Conservation (phyloP, 92 coral and sea anemone genomes). For the Isaurus tuberculatus region DNA sequence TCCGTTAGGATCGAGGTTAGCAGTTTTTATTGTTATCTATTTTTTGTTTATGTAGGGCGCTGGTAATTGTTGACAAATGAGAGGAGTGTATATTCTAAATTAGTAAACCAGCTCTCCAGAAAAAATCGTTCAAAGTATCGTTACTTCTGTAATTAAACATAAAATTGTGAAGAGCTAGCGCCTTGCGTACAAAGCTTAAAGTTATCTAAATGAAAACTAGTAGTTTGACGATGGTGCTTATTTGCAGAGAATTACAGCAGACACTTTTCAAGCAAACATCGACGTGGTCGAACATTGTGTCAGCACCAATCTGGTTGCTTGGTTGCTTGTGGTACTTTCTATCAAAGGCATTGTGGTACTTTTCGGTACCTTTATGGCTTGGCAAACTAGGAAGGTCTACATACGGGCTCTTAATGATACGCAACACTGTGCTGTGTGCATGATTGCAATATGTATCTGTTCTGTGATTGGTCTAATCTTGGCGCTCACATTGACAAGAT, state of each 20-base stretch:
- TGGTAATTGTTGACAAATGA: no score
- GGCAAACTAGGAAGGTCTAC: slow-evolving; percentile 91
- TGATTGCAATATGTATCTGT: slow-evolving; percentile 72
- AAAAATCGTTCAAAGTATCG: no score
- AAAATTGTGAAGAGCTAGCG: no score
- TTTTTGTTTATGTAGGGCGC: neutral
- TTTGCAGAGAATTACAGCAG: slow-evolving; percentile 85
- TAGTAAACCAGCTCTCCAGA: no score
- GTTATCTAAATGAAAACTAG: no score
- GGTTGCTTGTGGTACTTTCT: slow-evolving; percentile 76
- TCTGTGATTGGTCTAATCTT: slow-evolving; percentile 69
- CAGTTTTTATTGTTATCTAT: neutral
- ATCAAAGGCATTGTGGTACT: slow-evolving; percentile 70
- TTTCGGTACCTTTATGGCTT: slow-evolving; percentile 87
- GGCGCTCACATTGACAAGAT: slow-evolving; percentile 67
- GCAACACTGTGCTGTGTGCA: slow-evolving; percentile 81
- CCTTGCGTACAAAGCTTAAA: no score
- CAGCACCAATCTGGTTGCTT: slow-evolving; percentile 65
- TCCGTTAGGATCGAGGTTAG: no score
- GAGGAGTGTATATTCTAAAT: no score
- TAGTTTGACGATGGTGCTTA: neutral
- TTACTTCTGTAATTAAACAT: no score
- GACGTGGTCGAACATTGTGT: slow-evolving; percentile 88
- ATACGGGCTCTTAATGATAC: slow-evolving; percentile 88
- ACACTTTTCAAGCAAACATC: slow-evolving; percentile 75